Conservation (phyloP, 23 tunicate genomes). For the Halocynthia aurantium region DNA sequence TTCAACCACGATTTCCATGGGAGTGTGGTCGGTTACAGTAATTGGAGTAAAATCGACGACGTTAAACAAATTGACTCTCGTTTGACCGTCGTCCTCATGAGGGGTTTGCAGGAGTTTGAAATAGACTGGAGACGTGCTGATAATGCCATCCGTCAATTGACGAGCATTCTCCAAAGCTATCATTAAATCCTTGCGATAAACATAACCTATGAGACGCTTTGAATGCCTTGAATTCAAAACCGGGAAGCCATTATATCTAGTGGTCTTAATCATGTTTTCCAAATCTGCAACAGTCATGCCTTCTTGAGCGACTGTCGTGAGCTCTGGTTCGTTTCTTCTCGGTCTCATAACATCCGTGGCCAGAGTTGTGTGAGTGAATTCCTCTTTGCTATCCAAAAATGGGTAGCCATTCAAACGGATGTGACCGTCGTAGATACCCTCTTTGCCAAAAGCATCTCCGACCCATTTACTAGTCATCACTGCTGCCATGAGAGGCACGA, state of each 20-base stretch:
- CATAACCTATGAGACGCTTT: constrained; percentile 79
- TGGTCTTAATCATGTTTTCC: constrained; percentile 66
- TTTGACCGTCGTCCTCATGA: constrained; percentile 7
- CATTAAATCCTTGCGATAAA: constrained; percentile 74
- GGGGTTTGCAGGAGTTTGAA: constrained; percentile 61
- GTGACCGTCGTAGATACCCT: constrained; percentile 98
- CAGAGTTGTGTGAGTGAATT: constrained; percentile 82
- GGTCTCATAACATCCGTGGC: constrained; percentile 98
- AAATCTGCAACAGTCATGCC: constrained; percentile 85
- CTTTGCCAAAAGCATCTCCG: constrained; percentile 93
- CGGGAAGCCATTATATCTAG: constrained; percentile 89
- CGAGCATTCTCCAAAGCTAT: constrained; percentile 78
- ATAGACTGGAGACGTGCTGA: constrained; percentile 65
- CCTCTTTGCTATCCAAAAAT: constrained; percentile 80
- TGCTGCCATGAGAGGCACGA: constrained; percentile 97
- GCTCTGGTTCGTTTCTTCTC: constrained; percentile 61
- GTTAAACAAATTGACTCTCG: constrained; percentile 64
- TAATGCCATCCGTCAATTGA: constrained; percentile 36
- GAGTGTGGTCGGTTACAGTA: constrained; percentile 94
- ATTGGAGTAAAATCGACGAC: constrained; percentile 95
- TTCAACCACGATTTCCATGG: constrained; percentile 97
- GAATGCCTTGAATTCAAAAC: constrained; percentile 60
- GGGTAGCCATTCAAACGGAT: constrained; percentile 92
- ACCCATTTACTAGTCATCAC: constrained; percentile 97
- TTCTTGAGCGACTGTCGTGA: constrained; percentile 60